phyloP scores from a whole-genome alignment of 2,797 vertebrate species.

The Meda fulgida region DNA sequence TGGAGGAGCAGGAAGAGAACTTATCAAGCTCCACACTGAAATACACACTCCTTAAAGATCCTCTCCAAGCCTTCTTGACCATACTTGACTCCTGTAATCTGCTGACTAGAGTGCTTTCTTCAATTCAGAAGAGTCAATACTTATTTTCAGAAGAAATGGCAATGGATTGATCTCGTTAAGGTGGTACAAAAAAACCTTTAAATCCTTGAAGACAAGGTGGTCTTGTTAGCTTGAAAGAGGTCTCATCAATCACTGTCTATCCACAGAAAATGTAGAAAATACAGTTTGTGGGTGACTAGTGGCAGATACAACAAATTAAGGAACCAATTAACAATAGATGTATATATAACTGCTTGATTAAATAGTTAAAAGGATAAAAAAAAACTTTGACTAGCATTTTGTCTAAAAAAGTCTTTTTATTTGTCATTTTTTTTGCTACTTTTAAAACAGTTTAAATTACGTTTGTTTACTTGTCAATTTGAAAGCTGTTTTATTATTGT shows the following conservation, averaged over 20 bases:
- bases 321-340: not conserved
- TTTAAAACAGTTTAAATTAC: not conserved
- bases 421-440: not conserved
- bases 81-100: conserved; percentile 49
- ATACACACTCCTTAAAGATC: conserved; percentile 23
- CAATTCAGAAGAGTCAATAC: conserved; percentile 54
- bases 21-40: conserved; percentile 22
- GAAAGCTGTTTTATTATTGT: not conserved
- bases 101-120: conserved; percentile 53
- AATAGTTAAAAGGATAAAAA: not conserved
- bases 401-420: not conserved
- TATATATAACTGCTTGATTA: not conserved
- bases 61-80: conserved; percentile 33
- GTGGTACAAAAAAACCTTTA: conserved; percentile 39
- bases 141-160: conserved; percentile 57
- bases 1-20: conserved; percentile 14
- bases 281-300: not conserved
- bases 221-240: conserved; percentile 49
- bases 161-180: conserved; percentile 60
- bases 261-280: not conserved
- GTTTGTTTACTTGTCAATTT: not conserved
- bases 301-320: not conserved
- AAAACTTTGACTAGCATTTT: not conserved
- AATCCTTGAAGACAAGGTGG: conserved; percentile 23
- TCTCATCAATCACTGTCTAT: conserved; percentile 46